Evolutionary conservation across 2,113 vertebrate species (phyloP), one percentile per base, ranked within the genome.

Genomic region (Neogobius melanostomus): DNA sequence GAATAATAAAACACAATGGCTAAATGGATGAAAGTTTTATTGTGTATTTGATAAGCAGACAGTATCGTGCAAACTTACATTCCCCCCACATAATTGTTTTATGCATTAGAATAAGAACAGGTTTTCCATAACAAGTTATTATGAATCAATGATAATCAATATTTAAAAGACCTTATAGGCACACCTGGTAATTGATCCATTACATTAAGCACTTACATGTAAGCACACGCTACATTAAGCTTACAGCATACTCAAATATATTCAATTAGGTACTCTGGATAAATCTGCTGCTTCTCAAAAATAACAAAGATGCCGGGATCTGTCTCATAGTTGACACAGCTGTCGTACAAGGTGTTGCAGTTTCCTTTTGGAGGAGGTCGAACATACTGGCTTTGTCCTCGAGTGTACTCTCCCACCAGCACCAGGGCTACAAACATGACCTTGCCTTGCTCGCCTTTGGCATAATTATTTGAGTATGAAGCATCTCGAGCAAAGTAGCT

Each of bases 231-330:
- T 36, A 36, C 28, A 36, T 3, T 36, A 12, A 60, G 3, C 4
- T 54, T 56, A 11, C 17, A 21, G 36, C 5, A 21, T 16, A 16
- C 28, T 76, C 69, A 90, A 0, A 74, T 70, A 72, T 84, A 91
- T 8, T 91, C 75, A 57, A 95, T 91, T 0, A 94, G 0, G 45
- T 54, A 92, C 51, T 88, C 89, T 1, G 86, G 87, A 64, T 93
- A 95, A 81, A 94, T 86, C 84, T 93, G 90, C n/a, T 87, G 81
- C 56, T 94, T 94, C 65, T 93, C 94, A 85, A 94, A 95, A 69
- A 93, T 65, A 0, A 94, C 89, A 71, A 91, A 94, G 66, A 94
- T 88, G 53, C 89, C 80, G n/a, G 90, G 89, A 61, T 86, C n/a
- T 3, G 0, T 57, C 65, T 15, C 8, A 0, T 15, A 8, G 67